Conservation (phyloP, 2,888 invertebrate species). For the Caenorhabditis panamensis region DNA sequence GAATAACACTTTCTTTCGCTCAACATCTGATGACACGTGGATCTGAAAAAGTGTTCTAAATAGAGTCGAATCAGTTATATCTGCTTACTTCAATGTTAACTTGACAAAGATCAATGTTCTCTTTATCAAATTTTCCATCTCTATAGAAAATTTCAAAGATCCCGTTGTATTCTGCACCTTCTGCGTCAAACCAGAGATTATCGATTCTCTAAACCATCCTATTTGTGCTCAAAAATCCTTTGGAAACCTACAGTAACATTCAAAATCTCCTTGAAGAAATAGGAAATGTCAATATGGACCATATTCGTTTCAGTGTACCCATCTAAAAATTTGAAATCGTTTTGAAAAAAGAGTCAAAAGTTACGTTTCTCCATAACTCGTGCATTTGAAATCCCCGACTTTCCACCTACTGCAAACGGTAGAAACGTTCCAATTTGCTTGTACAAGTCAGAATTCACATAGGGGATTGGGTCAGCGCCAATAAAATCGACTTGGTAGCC, state of each 20-base stretch:
- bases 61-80: background rate
- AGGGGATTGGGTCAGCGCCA: conserved; percentile 40
- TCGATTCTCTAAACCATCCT: conserved; percentile 23
- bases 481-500: conserved; percentile 21
- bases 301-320: conserved; percentile 29
- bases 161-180: conserved; percentile 28
- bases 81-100: background rate
- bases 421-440: conserved; percentile 32
- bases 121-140: conserved; percentile 22
- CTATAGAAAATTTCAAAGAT: conserved; percentile 43
- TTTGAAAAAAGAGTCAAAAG: background rate
- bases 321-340: conserved; percentile 11
- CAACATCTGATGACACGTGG: conserved; percentile 27
- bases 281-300: conserved; percentile 35
- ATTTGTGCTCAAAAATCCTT: background rate
- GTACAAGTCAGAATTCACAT: conserved; percentile 26
- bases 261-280: conserved; percentile 34
- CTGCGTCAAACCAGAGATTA: conserved; percentile 30
- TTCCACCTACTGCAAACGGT: conserved; percentile 34
- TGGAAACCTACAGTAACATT: conserved; percentile 29
- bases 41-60: conserved; percentile 12
- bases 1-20: conserved; percentile 11
- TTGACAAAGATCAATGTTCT: conserved; percentile 20
- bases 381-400: conserved; percentile 44
- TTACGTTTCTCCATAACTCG: conserved; percentile 40